These are phyloP conservation scores for Rhadinocentrus ornatus DNA, from an alignment of 2,797 vertebrate genomes.

Conservation along the genomic window DNA sequence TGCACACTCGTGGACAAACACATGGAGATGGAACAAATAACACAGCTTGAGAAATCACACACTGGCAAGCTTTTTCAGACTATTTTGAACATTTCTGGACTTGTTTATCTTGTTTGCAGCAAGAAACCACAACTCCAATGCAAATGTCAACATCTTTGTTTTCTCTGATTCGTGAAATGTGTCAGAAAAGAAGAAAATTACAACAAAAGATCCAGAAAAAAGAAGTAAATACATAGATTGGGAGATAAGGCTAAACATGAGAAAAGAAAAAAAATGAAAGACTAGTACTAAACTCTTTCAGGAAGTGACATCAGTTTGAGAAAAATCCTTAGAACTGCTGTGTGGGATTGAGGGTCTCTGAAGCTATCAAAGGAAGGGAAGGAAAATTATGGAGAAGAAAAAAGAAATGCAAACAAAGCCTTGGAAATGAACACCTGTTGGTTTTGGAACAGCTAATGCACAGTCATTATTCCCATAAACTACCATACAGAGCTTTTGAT, in stretches of 20 bases:
- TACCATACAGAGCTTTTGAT: constrained; percentile 19
- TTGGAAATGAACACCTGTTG: constrained; percentile 44
- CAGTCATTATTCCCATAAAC: constrained; percentile 35
- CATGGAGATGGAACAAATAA: constrained; percentile 38
- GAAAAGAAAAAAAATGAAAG: neutral
- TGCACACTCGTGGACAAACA: constrained; percentile 21
- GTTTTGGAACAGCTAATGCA: constrained; percentile 51
- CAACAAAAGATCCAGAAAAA: neutral
- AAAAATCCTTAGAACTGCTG: neutral
- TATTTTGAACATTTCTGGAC: constrained; percentile 44
- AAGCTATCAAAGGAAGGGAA: constrained; percentile 22
- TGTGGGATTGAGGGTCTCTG: neutral
- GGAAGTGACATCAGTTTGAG: neutral
- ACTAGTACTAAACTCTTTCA: neutral
- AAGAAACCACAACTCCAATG: constrained; percentile 69
- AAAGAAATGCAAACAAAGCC: constrained; percentile 34
- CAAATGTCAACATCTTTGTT: constrained; percentile 48
- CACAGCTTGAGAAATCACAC: constrained; percentile 11
- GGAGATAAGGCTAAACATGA: neutral
- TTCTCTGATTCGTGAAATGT: constrained; percentile 7
- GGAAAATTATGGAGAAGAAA: neutral
- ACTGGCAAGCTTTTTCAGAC: constrained; percentile 9
- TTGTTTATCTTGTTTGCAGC: constrained; percentile 45
- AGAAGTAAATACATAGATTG: neutral
- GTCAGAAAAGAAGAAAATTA: neutral